Conservation (phyloP, 2,113 vertebrate genomes). For the Tetraodon nigroviridis region DNA sequence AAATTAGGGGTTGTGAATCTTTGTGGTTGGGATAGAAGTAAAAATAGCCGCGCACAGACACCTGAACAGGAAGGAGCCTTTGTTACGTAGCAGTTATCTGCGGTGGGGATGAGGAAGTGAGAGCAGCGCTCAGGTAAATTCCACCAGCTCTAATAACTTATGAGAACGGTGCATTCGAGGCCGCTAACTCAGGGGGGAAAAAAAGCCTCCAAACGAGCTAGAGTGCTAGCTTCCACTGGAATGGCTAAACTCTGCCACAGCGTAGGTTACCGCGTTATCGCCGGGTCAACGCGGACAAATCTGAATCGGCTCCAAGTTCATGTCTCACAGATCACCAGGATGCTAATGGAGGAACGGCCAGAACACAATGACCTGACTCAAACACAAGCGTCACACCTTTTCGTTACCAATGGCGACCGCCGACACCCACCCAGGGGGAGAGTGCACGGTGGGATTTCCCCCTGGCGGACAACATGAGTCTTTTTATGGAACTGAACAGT, state of each 20-base stretch:
- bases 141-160: constrained; percentile 41
- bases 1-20: constrained; percentile 33
- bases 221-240: no score
- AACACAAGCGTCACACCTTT: no score
- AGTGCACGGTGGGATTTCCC: constrained; percentile 61
- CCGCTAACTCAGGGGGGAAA: constrained; percentile 15
- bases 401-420: constrained; percentile 42
- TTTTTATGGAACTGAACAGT: constrained; percentile 59
- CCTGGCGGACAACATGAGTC: constrained; percentile 55
- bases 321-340: no score
- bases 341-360: no score
- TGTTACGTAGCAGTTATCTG: constrained; percentile 41
- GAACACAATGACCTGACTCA: no score
- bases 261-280: no score
- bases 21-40: constrained; percentile 38
- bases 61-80: constrained; percentile 59
- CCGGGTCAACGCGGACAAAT: no score
- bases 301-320: no score
- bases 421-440: constrained; percentile 44
- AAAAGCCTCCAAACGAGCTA: no score
- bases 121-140: constrained; percentile 52
- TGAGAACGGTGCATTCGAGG: constrained; percentile 28
- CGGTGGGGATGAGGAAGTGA: constrained; percentile 52
- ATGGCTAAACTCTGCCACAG: no score
- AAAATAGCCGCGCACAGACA: constrained; percentile 48